Base-by-base conservation (phyloP, 2,113 vertebrate genomes). In the Bombycilla garrulus region DNA sequence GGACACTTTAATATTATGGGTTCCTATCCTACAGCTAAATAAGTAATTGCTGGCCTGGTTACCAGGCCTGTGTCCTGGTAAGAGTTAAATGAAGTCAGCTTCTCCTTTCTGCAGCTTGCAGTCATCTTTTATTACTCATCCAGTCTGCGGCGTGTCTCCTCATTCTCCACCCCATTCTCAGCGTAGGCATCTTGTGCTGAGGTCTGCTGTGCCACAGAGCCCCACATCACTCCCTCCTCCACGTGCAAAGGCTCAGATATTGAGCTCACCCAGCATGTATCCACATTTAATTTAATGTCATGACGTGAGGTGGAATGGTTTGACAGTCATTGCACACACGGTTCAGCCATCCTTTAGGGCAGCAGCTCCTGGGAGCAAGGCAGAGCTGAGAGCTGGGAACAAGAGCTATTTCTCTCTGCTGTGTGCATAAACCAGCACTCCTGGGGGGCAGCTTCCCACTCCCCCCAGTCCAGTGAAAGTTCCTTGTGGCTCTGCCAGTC, bases 91-190 rank as follows among this genome's bases (percentile, higher is more conserved):
- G 57, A 90, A 90, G 78, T 94, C 93, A 95, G 66, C 92, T 85
- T 90, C 90, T 93, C 70, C 57, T 92, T 85, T 95, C 91, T 92
- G 95, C 92, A 92, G 88, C 92, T 96, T 89, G 81, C 78, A 96
- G 92, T 87, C 96, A 90, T 76, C 90, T 91, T 95, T 89, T 72
- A 56, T 95, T 93, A 93, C 71, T 94, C 93, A 96, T 60, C 66
- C 56, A 61, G 70, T 53, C 22, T 0, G 0, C 48, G 70, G 74
- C 0, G 1, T 53, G 66, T 45, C 85, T 94, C 74, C 79, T 82
- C 12, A 5, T 94, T 88, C 90, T 85, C 62, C 79, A 60, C 18
- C 11, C 53, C 42, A 9, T 36, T 87, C 62, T 78, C 54, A 76
- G 25, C 1, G 2, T 1, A 44, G 45, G 31, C 78, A 72, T 29